phyloP scores from a whole-genome alignment of 2,113 vertebrate genomes.

The Ctenodactylus gundi region DNA sequence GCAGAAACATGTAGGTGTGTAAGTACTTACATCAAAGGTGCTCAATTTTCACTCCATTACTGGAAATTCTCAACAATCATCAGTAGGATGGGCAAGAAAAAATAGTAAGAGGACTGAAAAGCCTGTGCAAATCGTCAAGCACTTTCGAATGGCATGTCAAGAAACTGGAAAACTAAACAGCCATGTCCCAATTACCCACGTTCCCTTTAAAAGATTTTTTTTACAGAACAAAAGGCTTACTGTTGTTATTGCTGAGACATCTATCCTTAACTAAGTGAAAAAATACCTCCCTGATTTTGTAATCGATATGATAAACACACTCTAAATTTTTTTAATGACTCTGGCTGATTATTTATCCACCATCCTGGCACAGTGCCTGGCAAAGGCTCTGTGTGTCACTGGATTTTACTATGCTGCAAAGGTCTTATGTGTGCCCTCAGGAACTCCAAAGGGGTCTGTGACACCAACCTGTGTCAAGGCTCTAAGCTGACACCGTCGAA shows the following conservation, averaged over 20 bases:
- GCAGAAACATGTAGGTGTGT: not conserved
- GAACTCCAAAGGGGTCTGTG: not conserved
- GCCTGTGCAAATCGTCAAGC: not conserved
- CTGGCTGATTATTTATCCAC: not conserved
- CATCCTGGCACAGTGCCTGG: not conserved
- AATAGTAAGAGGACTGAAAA: not conserved
- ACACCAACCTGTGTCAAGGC: fast-evolving
- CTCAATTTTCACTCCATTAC: not conserved
- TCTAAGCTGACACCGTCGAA: not conserved
- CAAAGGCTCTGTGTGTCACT: not conserved
- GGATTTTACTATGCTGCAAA: not conserved
- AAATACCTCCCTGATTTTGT: not conserved
- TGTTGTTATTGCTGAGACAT: not conserved
- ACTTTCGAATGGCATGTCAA: not conserved
- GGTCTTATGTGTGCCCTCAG: too few relatives aligned
- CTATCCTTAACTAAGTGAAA: constrained; percentile 50
- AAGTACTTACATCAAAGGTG: not conserved
- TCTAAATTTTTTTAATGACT: constrained; percentile 42
- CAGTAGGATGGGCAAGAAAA: not conserved
- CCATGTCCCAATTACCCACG: not conserved
- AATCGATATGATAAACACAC: constrained; percentile 24
- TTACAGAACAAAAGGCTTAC: not conserved
- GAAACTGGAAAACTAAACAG: not conserved
- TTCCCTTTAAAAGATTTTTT: not conserved
- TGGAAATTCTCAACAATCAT: not conserved